phyloP scores from a whole-genome alignment of 1,140 invertebrate species.

The Drosophila nasuta region DNA sequence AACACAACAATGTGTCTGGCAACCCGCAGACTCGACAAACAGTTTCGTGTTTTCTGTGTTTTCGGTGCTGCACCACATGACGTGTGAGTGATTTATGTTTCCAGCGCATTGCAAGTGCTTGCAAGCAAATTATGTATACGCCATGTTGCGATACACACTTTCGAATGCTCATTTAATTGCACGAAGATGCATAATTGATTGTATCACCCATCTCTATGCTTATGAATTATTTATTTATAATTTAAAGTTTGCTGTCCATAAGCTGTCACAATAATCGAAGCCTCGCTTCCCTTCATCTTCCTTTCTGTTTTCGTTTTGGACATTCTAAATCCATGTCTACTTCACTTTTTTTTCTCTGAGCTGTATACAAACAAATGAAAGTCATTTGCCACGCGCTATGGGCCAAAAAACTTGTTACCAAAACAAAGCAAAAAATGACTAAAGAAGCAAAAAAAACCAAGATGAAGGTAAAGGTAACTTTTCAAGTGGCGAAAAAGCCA shows the following conservation, averaged over 20 bases:
- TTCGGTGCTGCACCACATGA: conserved; percentile 67
- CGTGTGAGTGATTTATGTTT: conserved; percentile 78
- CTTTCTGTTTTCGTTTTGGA: conserved; percentile 2
- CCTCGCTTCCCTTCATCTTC: neutral
- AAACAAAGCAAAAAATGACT: neutral
- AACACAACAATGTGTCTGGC: conserved; percentile 62
- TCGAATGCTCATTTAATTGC: conserved; percentile 70
- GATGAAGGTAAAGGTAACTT: conserved; percentile 25
- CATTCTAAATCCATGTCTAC: conserved; percentile 30
- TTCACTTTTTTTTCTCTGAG: neutral
- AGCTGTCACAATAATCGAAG: conserved; percentile 11
- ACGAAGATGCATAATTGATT: conserved; percentile 61
- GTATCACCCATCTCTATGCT: neutral
- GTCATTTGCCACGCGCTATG: conserved; percentile 26
- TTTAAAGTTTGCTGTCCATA: conserved; percentile 13
- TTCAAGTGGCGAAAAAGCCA: conserved; percentile 10
- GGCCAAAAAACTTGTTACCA: conserved; percentile 18
- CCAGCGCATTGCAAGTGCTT: conserved; percentile 30
- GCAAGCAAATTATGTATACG: conserved; percentile 60
- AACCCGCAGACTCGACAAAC: conserved; percentile 51
- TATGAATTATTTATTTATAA: conserved; percentile 7
- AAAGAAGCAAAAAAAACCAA: neutral
- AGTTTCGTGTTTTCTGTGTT: conserved; percentile 60
- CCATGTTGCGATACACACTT: conserved; percentile 48
- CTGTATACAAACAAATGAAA: conserved; percentile 38